Percentiles rank a stretch among this genome's conserved stretches.
phyloP scores from a whole-genome alignment of 2,888 invertebrate species.

The Glyphotaelius pellucidus region DNA sequence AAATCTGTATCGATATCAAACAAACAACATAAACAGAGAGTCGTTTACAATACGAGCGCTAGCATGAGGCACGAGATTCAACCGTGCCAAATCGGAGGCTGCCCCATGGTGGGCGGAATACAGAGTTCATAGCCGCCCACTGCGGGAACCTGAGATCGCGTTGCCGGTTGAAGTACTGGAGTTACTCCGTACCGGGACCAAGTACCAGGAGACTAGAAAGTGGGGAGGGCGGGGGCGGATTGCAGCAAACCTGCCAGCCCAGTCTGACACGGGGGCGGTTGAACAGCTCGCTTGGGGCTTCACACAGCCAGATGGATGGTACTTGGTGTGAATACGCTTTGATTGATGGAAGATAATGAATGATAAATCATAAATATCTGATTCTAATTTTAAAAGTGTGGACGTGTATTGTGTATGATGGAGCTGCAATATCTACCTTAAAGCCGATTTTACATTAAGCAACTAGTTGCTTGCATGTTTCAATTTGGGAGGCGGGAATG shows the following conservation, averaged over 20 bases:
- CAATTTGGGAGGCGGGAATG: no score
- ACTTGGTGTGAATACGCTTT: background rate
- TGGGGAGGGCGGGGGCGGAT: background rate
- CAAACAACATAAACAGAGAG: background rate
- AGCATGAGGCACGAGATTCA: background rate
- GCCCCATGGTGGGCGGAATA: background rate
- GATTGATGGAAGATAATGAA: slow-evolving; percentile 2
- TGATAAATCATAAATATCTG: background rate
- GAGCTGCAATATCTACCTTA: background rate
- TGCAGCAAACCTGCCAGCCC: background rate
- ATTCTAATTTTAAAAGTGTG: background rate
- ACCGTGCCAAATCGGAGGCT: slow-evolving; percentile 10
- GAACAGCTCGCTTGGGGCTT: background rate
- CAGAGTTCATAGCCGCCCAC: slow-evolving; percentile 14
- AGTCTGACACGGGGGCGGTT: background rate
- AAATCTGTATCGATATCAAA: slow-evolving; percentile 25
- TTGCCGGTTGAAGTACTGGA: background rate
- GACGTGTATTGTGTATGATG: background rate
- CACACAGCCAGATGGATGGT: background rate
- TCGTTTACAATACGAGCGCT: background rate
- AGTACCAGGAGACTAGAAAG: background rate
- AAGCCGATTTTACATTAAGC: no score
- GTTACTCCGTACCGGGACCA: background rate
- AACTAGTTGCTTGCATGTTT: no score
- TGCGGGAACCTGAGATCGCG: background rate